These are phyloP conservation scores for Euwallacea fornicatus DNA, from an alignment of 1,140 invertebrate species.

Conservation along the genomic window DNA sequence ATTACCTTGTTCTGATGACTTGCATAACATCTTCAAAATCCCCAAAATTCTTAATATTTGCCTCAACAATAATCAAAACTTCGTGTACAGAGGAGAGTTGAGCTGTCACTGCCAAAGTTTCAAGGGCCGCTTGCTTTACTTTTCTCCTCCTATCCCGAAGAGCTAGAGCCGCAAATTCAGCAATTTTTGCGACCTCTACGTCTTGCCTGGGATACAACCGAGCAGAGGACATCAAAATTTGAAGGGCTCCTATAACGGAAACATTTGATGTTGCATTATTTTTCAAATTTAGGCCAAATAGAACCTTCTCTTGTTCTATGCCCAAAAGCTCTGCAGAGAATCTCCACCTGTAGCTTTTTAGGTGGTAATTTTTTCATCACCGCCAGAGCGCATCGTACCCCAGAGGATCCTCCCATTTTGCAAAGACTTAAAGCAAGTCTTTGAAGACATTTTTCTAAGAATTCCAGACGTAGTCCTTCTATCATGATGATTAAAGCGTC, in stretches of 20 bases:
- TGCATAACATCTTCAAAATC: constrained; percentile 56
- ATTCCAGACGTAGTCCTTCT: constrained; percentile 49
- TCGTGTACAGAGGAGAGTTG: constrained; percentile 66
- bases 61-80: constrained; percentile 57
- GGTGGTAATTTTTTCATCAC: constrained; percentile 69
- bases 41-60: constrained; percentile 52
- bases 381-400: constrained; percentile 61
- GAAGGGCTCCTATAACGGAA: constrained; percentile 62
- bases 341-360: constrained; percentile 55
- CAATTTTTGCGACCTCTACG: constrained; percentile 69
- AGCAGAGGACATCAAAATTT: constrained; percentile 74
- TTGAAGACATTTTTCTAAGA: constrained; percentile 54
- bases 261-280: background rate
- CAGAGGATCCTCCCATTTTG: constrained; percentile 62
- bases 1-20: constrained; percentile 56
- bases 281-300: no score
- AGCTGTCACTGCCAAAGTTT: constrained; percentile 75
- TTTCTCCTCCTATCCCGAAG: constrained; percentile 70
- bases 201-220: constrained; percentile 80
- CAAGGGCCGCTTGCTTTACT: constrained; percentile 78
- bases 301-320: constrained; percentile 41
- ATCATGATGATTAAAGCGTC: constrained; percentile 36
- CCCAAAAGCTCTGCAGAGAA: constrained; percentile 34
- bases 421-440: constrained; percentile 61
- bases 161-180: constrained; percentile 60